phyloP scores from a whole-genome alignment of 2,113 vertebrate genomes.

The Grallaria varia region DNA sequence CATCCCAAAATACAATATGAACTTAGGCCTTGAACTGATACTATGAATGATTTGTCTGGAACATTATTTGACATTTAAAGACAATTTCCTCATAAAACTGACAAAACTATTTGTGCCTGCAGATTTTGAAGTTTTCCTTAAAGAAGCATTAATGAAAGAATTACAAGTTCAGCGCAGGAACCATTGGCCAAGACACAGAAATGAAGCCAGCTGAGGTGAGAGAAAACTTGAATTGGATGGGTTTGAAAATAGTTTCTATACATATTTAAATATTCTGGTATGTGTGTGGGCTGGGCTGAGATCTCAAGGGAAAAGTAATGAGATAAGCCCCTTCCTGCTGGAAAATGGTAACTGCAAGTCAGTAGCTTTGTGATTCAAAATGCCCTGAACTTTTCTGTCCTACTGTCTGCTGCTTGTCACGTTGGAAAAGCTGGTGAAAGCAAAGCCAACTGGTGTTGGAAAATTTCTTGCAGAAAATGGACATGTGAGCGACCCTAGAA shows the following conservation, averaged over 20 bases:
- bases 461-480: no score
- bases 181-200: not conserved
- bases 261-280: not conserved
- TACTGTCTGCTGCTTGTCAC: not conserved
- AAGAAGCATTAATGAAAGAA: not conserved
- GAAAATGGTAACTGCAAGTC: not conserved
- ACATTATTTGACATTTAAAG: not conserved
- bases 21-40: not conserved
- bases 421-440: not conserved
- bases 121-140: not conserved
- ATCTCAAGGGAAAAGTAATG: not conserved
- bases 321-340: not conserved
- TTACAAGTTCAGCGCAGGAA: not conserved
- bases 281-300: not conserved
- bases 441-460: no score
- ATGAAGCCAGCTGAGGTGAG: not conserved
- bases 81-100: not conserved
- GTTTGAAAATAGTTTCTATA: not conserved
- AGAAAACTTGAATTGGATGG: not conserved
- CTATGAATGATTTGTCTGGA: not conserved
- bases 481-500: no score
- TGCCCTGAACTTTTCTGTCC: not conserved
- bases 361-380: not conserved
- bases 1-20: not conserved
- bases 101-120: not conserved